Percentiles rank a stretch among this genome's conserved stretches.
Evolutionary conservation across 2,888 invertebrate genomes (phyloP).

Genomic region (Chaetogeoica ovagalla): DNA sequence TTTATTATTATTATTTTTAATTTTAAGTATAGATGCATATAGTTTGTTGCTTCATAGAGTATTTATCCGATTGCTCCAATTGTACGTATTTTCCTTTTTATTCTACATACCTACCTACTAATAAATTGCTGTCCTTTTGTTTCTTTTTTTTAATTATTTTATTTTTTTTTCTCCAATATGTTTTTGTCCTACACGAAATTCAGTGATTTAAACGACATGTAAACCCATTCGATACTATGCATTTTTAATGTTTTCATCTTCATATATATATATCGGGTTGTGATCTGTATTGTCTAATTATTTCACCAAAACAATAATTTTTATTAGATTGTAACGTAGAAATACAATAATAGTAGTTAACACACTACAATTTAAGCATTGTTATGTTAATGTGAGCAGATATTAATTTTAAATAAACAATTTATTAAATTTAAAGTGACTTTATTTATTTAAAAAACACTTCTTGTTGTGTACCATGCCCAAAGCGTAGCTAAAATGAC

Average conservation of each 20-base stretch:
- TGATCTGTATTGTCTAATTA: slow-evolving; percentile 16
- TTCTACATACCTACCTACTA: too few relatives aligned
- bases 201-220: too few relatives aligned
- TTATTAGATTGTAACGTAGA: slow-evolving; percentile 38
- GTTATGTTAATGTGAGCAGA: slow-evolving; percentile 49
- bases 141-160: too few relatives aligned
- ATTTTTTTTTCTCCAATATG: too few relatives aligned
- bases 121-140: too few relatives aligned
- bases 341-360: slow-evolving; percentile 18
- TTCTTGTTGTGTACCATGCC: too few relatives aligned
- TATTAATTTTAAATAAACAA: slow-evolving; percentile 52
- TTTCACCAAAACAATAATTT: slow-evolving; percentile 30
- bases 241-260: too few relatives aligned
- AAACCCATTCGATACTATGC: too few relatives aligned
- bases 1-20: background rate
- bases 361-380: slow-evolving; percentile 51
- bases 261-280: background rate
- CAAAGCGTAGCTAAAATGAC: too few relatives aligned
- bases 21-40: slow-evolving; percentile 6
- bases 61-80: background rate
- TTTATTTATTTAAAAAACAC: background rate
- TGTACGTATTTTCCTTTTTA: background rate
- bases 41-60: slow-evolving; percentile 19
- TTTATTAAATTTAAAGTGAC: slow-evolving; percentile 42
- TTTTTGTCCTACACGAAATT: too few relatives aligned